Evolutionary conservation across 2,888 invertebrate species (phyloP).

Genomic region (Philhelius pedissequus): DNA sequence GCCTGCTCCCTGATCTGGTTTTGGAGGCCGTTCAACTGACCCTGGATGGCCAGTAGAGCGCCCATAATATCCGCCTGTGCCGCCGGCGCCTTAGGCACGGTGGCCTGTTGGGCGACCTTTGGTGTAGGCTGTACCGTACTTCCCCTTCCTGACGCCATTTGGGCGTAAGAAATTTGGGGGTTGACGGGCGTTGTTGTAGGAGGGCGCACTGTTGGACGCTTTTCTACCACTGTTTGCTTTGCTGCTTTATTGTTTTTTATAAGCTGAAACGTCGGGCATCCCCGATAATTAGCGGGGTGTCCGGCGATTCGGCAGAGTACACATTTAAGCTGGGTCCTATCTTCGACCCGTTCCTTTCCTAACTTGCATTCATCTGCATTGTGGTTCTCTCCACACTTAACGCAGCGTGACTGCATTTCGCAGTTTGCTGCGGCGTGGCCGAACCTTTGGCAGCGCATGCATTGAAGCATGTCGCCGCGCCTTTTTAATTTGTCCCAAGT

Average conservation of each 20-base stretch:
- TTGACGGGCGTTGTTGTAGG: not conserved
- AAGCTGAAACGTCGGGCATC: too few relatives aligned
- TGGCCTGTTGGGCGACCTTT: not conserved
- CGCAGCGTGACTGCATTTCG: too few relatives aligned
- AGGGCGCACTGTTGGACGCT: not conserved
- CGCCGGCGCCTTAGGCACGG: not conserved
- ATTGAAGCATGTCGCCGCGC: too few relatives aligned
- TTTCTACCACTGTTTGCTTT: not conserved
- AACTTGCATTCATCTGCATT: too few relatives aligned
- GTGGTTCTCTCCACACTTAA: too few relatives aligned
- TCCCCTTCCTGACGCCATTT: not conserved
- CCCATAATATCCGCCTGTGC: not conserved
- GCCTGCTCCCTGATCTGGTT: not conserved
- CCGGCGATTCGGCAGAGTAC: too few relatives aligned
- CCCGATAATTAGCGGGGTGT: too few relatives aligned
- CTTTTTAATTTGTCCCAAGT: too few relatives aligned
- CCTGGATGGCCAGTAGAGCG: not conserved
- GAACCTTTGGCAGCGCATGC: too few relatives aligned
- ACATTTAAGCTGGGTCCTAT: too few relatives aligned
- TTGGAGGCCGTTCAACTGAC: not conserved
- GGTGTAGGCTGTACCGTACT: not conserved
- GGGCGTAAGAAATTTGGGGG: not conserved
- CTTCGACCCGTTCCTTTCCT: too few relatives aligned
- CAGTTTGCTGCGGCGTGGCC: too few relatives aligned
- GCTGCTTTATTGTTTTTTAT: not conserved